These are phyloP conservation scores for Ips typographus DNA, from an alignment of 1,140 invertebrate species.

Conservation along the genomic window DNA sequence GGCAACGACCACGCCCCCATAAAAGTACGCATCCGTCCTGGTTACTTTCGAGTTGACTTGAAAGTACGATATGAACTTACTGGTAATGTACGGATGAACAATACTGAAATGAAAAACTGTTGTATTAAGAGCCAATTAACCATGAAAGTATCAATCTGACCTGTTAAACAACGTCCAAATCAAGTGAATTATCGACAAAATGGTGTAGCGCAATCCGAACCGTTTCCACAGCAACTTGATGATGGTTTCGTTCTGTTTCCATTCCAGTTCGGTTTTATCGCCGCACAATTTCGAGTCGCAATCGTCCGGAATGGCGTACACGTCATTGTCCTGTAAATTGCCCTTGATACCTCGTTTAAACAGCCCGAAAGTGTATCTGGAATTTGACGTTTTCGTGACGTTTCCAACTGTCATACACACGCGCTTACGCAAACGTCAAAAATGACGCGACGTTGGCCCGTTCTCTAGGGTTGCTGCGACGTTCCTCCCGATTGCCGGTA, in stretches of 20 bases:
- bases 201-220: constrained; percentile 31
- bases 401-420: neutral
- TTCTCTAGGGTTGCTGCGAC: constrained; percentile 36
- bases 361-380: constrained; percentile 37
- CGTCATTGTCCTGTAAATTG: constrained; percentile 41
- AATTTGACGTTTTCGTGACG: neutral
- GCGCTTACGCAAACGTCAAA: constrained; percentile 35
- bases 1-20: constrained; percentile 69
- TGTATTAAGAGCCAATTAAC: neutral
- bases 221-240: constrained; percentile 34
- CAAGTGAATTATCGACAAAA: constrained; percentile 28
- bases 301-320: constrained; percentile 40
- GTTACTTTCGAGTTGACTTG: constrained; percentile 23
- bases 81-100: constrained; percentile 33
- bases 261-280: constrained; percentile 42
- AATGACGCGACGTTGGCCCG: constrained; percentile 35
- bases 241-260: constrained; percentile 32
- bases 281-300: constrained; percentile 40
- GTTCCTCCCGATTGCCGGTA: constrained; percentile 20
- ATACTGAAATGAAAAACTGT: constrained; percentile 30
- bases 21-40: constrained; percentile 63
- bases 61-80: constrained; percentile 38
- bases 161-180: constrained; percentile 36
- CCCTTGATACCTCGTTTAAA: constrained; percentile 39
- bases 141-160: constrained; percentile 1